Percentiles rank a stretch among this genome's conserved stretches.
Evolutionary conservation across 2,888 invertebrate species (phyloP).

Genomic region (Limulus polyphemus): DNA sequence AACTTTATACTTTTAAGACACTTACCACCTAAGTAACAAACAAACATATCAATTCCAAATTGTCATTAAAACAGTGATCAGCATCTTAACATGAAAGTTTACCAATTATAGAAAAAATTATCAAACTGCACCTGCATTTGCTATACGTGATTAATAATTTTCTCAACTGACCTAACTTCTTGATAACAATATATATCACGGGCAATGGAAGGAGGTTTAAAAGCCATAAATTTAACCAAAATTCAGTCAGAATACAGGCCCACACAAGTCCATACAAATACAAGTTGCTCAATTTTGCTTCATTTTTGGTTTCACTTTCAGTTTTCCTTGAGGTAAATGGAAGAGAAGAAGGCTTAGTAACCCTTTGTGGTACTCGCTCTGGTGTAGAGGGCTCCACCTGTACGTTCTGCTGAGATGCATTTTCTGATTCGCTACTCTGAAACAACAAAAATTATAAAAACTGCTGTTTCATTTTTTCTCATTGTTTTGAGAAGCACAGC

Average conservation of each 20-base stretch:
- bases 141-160: slow-evolving; percentile 29
- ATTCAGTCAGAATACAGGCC: slow-evolving; percentile 64
- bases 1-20: too few relatives aligned
- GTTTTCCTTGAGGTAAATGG: neutral
- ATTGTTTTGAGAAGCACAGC: too few relatives aligned
- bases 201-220: slow-evolving; percentile 64
- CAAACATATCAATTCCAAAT: too few relatives aligned
- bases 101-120: too few relatives aligned
- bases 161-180: slow-evolving; percentile 37
- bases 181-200: slow-evolving; percentile 54
- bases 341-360: neutral
- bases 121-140: too few relatives aligned
- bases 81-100: too few relatives aligned
- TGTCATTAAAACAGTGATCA: too few relatives aligned
- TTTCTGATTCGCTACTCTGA: too few relatives aligned
- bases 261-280: slow-evolving; percentile 49
- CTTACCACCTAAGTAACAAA: too few relatives aligned
- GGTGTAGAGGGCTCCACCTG: slow-evolving; percentile 20
- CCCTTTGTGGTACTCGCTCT: slow-evolving; percentile 6
- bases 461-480: too few relatives aligned
- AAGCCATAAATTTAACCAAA: slow-evolving; percentile 77
- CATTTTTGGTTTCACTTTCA: slow-evolving; percentile 6
- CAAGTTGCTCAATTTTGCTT: slow-evolving; percentile 31
- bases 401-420: slow-evolving; percentile 8
- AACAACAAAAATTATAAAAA: too few relatives aligned